phyloP scores from a whole-genome alignment of 2,797 vertebrate species.

The Gallinago solitaria region DNA sequence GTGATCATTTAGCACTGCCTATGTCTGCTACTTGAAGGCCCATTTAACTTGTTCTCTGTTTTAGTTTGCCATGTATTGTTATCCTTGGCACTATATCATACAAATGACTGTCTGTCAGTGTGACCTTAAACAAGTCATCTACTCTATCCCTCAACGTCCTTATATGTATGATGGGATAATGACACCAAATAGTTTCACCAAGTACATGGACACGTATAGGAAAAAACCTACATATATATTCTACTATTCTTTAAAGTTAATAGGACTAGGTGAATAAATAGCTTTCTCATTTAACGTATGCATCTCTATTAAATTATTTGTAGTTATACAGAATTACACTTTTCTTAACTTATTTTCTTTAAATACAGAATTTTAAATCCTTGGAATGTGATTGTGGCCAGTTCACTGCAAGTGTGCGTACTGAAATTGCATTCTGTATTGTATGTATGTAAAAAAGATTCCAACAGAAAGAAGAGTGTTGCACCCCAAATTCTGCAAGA shows the following conservation, averaged over 20 bases:
- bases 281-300: not conserved
- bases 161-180: not conserved
- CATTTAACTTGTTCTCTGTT: not conserved
- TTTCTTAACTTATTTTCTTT: not conserved
- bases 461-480: not conserved
- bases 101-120: not conserved
- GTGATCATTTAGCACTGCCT: not conserved
- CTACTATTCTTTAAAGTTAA: not conserved
- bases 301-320: not conserved
- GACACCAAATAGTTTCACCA: not conserved
- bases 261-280: not conserved
- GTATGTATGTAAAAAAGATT: not conserved
- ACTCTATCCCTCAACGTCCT: not conserved
- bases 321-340: not conserved
- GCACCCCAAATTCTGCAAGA: not conserved
- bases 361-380: not conserved
- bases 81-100: not conserved
- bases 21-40: not conserved
- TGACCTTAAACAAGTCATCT: not conserved
- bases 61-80: not conserved
- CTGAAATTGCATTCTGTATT: not conserved
- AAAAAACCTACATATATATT: not conserved
- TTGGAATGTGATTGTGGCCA: not conserved
- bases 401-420: not conserved
- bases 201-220: not conserved